Conservation (phyloP, 2,888 invertebrate genomes). For the Epinotia nisella region DNA sequence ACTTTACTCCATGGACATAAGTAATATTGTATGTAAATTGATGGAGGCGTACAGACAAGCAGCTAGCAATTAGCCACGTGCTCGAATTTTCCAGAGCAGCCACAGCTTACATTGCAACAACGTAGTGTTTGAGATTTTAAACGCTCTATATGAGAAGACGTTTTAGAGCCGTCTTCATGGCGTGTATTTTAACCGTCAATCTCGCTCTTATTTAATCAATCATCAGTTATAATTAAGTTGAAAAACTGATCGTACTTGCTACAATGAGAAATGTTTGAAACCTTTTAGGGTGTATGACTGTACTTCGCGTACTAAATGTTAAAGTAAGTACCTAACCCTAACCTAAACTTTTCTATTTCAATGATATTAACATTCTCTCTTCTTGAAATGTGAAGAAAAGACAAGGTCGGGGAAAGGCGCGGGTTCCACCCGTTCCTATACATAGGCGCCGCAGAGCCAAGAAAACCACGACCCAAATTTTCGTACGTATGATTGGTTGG, state of each 20-base stretch:
- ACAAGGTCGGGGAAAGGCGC: conserved; percentile 4
- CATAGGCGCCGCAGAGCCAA: conserved; percentile 3
- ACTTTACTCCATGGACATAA: not conserved
- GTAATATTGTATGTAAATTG: not conserved
- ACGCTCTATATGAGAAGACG: not conserved
- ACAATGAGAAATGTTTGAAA: too few relatives aligned
- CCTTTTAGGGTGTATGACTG: too few relatives aligned
- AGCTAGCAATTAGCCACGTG: conserved; percentile 42
- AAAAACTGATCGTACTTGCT: too few relatives aligned
- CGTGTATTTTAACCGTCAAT: not conserved
- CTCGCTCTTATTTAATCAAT: not conserved
- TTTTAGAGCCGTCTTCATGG: not conserved
- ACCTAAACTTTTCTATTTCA: not conserved
- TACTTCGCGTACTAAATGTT: too few relatives aligned
- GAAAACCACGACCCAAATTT: conserved; percentile 1
- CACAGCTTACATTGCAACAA: conserved; percentile 22
- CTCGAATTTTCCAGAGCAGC: conserved; percentile 40
- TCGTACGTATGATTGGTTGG: conserved; percentile 37
- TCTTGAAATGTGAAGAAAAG: conserved; percentile 10
- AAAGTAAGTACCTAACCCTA: too few relatives aligned
- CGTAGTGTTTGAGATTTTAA: not conserved
- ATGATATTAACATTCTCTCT: not conserved
- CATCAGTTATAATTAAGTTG: too few relatives aligned
- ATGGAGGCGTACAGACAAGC: conserved; percentile 7
- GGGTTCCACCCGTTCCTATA: conserved; percentile 5